Percentiles rank a stretch among this genome's conserved stretches.
Conservation (phyloP, 2,113 vertebrate species). For the Malurus alboscapulatus region DNA sequence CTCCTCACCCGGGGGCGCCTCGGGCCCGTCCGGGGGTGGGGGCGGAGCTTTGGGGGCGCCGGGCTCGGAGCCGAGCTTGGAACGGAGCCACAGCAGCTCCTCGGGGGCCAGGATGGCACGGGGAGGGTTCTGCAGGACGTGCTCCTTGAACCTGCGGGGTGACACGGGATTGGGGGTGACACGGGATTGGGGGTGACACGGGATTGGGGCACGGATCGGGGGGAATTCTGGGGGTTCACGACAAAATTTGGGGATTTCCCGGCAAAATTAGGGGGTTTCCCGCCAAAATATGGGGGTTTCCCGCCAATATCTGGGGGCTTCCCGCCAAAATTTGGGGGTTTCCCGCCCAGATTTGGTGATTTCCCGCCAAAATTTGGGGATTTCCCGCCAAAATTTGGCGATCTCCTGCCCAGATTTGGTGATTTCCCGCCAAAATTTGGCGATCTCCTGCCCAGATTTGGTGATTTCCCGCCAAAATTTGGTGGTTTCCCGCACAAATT, state of each 20-base stretch:
- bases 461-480: too few species aligned
- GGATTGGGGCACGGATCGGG: background rate
- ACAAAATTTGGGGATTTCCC: too few species aligned
- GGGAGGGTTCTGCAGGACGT: conserved; percentile 70
- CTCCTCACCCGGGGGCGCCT: conserved; percentile 80
- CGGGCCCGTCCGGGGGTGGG: background rate
- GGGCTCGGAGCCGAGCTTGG: conserved; percentile 33
- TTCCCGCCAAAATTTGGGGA: too few species aligned
- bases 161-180: too few species aligned
- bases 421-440: background rate
- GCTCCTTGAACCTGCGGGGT: conserved; percentile 77
- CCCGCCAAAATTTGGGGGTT: background rate
- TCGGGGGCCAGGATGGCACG: conserved; percentile 72
- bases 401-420: too few species aligned
- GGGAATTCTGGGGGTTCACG: too few species aligned
- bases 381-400: too few species aligned
- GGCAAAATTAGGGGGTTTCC: too few species aligned
- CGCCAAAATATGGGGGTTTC: background rate
- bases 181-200: too few species aligned
- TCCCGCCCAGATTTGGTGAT: too few species aligned
- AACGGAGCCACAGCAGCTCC: conserved; percentile 76
- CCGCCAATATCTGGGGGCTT: background rate
- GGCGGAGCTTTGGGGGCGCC: conserved; percentile 39
- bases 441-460: too few species aligned
- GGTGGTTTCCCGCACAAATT: too few species aligned